Percentiles rank a stretch among this genome's conserved stretches.
Conservation (phyloP, 2,797 vertebrate genomes). For the Psittacula derbiana region DNA sequence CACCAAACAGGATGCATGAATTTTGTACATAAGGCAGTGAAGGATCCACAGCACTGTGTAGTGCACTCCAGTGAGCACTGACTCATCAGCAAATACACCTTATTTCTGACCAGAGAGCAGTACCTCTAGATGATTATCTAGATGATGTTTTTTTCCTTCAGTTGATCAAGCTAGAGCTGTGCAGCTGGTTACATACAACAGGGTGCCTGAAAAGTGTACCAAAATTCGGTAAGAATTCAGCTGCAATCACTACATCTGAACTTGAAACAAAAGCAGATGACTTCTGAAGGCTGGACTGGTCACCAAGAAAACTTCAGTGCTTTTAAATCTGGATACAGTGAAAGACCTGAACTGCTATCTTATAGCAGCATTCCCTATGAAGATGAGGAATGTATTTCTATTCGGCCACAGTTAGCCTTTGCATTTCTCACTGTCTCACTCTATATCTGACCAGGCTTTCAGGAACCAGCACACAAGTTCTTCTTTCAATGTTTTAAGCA, state of each 20-base stretch:
- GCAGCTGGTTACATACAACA: background rate
- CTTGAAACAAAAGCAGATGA: background rate
- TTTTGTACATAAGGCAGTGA: accelerated
- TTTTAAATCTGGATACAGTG: background rate
- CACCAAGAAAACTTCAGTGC: background rate
- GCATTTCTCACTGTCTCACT: background rate
- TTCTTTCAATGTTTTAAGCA: background rate
- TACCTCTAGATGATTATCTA: background rate
- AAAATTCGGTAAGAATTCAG: background rate
- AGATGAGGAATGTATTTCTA: background rate
- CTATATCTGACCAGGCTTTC: background rate
- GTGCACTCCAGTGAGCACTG: background rate
- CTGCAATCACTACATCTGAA: background rate
- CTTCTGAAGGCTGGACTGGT: background rate
- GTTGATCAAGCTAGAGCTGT: background rate
- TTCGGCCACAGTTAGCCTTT: background rate
- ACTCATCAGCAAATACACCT: background rate
- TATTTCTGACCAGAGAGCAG: background rate
- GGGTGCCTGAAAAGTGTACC: background rate
- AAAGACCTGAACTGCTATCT: background rate
- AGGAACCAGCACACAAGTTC: background rate
- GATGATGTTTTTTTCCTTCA: accelerated
- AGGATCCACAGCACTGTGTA: background rate
- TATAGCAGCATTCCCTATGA: background rate
- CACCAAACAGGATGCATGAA: background rate